Evolutionary conservation across 1,140 invertebrate genomes (phyloP), one percentile per base, ranked within the genome.

Genomic region (Drosophila pallidifrons): DNA sequence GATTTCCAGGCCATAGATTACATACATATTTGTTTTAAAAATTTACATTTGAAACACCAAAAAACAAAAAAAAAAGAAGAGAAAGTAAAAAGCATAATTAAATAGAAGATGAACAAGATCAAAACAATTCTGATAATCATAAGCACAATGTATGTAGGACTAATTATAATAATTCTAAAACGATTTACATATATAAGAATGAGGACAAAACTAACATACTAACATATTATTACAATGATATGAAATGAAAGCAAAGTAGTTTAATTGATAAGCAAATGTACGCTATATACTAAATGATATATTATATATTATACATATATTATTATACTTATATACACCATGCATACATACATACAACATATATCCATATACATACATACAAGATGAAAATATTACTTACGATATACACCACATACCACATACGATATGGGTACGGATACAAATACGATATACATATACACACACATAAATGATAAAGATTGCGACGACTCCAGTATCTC

Each of bases 101-200:
- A 25, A 10, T 38, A 8, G 55, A 25, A 46, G 13, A 51, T 65
- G 25, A 70, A 76, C 38, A 64, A 60, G 46, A 80, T 67, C 57
- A 76, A 61, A 76, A 80, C 38, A 61, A 80, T 83, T 81, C 77
- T 85, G 81, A 89, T 89, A 89, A 85, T 85, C 81, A 83, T 87
- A 89, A 87, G 81, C 83, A 85, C 80, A 87, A 89, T 75, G 43
- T 57, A 66, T 38, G 41, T 82, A 81, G 59, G 86, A 51, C 46
- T 81, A 81, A 77, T 63, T 73, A 59, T 68, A 65, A 66, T 70
- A 63, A 61, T 60, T 8, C 45, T 46, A 59, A 25, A 25, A 15
- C 15, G 7, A 58, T 58, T 15, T 43, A 58, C 15, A 55, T 46
- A 30, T 59, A 46, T 58, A 58, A 25, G 10, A 43, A 63, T 8